Base-by-base conservation (phyloP, 2,888 invertebrate species). In the Graphium colonna region DNA sequence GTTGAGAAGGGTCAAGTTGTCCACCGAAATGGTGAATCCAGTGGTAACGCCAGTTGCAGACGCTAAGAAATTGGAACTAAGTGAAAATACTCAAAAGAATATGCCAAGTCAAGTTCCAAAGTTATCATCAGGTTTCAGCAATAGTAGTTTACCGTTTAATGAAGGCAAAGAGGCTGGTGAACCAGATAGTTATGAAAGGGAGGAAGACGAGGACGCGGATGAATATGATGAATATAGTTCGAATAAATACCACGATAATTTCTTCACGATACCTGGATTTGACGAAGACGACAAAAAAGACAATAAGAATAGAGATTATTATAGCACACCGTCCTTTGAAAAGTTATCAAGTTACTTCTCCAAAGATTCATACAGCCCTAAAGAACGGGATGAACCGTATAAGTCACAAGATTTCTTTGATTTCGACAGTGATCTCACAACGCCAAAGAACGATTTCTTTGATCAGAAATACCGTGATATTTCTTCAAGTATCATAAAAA, bases 391-490 rank as follows among this genome's bases (percentile, higher is more conserved):
- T 18, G 76, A 80, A 31, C 65, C 77, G 12, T 86, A 75, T 56
- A 84, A 83, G 68, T 72, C 80, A 12, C 74, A 78, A 38, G 79
- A 73, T 60, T 87, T 77, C 60, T 85, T 85, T 38, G 76, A 85
- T 58, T 87, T 85, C 53, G 76, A 78, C 51, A 68, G 69, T 28
- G 86, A 86, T 51, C 65, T 91, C 33, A 92, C 92, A 8, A 92
- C 92, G n/a, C 91, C 91, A 10, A 85, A 80, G 68, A 83, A 89
- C 48, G 82, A 85, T 51, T 82, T 81, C 59, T 92, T 92, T 58
- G 92, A 92, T 64, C 80, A 88, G 60, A 91, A 88, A 62, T 90
- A 77, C 64, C 76, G 86, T 59, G 79, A 89, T 66, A 83, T 92
- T 56, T 89, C 91, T 16, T 79, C 87, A 50, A 90, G 91, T 66